These are phyloP conservation scores for Drosophila baimaii DNA, from an alignment of 1,140 invertebrate genomes.

Conservation along the genomic window DNA sequence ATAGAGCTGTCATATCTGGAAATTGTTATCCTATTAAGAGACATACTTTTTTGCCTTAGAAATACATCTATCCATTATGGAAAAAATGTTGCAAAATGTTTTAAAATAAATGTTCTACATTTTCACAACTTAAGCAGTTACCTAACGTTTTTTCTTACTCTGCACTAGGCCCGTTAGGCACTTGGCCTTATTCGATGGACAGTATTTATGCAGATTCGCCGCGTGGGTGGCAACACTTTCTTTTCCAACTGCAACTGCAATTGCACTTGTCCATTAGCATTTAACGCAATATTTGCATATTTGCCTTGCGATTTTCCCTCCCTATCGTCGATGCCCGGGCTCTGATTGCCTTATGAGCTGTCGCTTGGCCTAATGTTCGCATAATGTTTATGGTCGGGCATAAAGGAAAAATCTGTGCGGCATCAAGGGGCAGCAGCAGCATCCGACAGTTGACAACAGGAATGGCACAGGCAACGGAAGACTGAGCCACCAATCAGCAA, in stretches of 20 bases:
- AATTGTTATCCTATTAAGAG: background rate
- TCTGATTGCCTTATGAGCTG: conserved; percentile 60
- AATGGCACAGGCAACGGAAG: conserved; percentile 36
- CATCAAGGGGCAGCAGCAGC: conserved; percentile 31
- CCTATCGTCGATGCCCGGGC: conserved; percentile 39
- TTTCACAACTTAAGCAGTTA: background rate
- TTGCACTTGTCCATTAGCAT: conserved; percentile 58
- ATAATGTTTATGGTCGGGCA: conserved; percentile 63
- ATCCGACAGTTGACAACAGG: conserved; percentile 77
- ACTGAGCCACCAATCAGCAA: conserved; percentile 77
- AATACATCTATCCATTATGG: background rate
- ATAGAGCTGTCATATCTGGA: background rate
- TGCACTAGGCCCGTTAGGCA: conserved; percentile 47
- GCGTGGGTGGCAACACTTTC: conserved; percentile 77
- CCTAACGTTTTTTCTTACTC: background rate
- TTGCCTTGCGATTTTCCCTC: conserved; percentile 2
- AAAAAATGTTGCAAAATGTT: background rate
- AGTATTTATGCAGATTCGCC: conserved; percentile 68
- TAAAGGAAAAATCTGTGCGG: conserved; percentile 46
- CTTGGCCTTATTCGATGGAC: conserved; percentile 64
- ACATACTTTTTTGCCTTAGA: background rate
- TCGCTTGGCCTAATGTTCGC: conserved; percentile 49
- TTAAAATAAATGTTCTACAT: background rate
- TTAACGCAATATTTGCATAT: conserved; percentile 44
- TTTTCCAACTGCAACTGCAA: conserved; percentile 40